Conservation (phyloP, 1,140 invertebrate species). For the Dryas iulia region DNA sequence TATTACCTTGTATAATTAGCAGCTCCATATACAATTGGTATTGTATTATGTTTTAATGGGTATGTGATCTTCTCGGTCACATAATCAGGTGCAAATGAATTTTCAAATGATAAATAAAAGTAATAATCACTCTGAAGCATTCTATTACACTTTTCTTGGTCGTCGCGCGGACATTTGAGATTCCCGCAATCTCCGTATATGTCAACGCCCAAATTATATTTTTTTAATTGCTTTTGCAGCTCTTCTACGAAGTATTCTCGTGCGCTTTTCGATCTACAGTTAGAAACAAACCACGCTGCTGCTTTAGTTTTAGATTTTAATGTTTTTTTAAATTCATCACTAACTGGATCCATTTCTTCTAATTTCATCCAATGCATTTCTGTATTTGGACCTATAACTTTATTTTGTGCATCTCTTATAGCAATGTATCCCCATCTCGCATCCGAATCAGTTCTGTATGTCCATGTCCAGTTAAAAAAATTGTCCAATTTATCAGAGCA, state of each 20-base stretch:
- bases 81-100: slow-evolving; percentile 82
- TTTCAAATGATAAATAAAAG: slow-evolving; percentile 87
- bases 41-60: slow-evolving; percentile 66
- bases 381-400: slow-evolving; percentile 54
- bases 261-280: slow-evolving; percentile 81
- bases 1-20: slow-evolving; percentile 62
- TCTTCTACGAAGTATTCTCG: slow-evolving; percentile 81
- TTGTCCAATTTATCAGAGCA: slow-evolving; percentile 41
- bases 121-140: slow-evolving; percentile 80
- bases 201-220: slow-evolving; percentile 76
- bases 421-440: slow-evolving; percentile 48
- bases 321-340: slow-evolving; percentile 42
- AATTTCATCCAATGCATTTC: slow-evolving; percentile 51
- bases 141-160: slow-evolving; percentile 56
- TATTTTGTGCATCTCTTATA: slow-evolving; percentile 46
- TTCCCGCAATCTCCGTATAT: slow-evolving; percentile 85
- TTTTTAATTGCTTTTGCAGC: slow-evolving; percentile 78
- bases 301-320: slow-evolving; percentile 67
- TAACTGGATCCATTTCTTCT: slow-evolving; percentile 55
- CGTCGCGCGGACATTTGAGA: slow-evolving; percentile 44
- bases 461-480: slow-evolving; percentile 84
- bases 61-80: slow-evolving; percentile 84
- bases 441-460: slow-evolving; percentile 84
- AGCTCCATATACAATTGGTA: slow-evolving; percentile 81
- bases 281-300: slow-evolving; percentile 84